These are phyloP conservation scores for Sphenodon punctatus DNA, from an alignment of 2,797 vertebrate species.

Conservation along the genomic window DNA sequence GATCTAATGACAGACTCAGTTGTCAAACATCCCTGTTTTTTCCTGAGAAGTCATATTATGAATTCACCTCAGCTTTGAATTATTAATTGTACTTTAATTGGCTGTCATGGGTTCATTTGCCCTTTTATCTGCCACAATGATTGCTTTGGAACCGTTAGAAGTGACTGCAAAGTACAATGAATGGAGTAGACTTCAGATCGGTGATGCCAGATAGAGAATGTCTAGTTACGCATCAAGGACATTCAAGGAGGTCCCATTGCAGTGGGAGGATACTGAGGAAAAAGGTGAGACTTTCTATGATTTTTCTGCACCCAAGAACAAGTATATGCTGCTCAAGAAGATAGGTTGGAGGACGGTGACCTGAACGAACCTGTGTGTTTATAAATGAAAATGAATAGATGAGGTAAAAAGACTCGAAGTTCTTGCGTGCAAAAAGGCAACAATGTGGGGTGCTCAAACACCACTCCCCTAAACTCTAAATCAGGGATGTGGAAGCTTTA, in stretches of 20 bases:
- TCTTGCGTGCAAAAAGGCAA: not conserved
- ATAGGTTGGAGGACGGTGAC: not conserved
- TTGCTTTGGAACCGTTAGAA: constrained; percentile 45
- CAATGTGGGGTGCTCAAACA: too few relatives aligned
- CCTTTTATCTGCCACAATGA: constrained; percentile 57
- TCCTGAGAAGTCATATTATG: constrained; percentile 26
- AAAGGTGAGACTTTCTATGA: not conserved
- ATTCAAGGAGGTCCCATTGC: not conserved
- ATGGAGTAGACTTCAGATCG: constrained; percentile 15
- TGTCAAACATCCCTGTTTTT: constrained; percentile 32
- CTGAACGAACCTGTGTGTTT: not conserved
- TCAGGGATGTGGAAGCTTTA: too few relatives aligned
- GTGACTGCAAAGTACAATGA: constrained; percentile 31
- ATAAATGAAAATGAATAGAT: not conserved
- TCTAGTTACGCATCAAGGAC: not conserved
- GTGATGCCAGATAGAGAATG: not conserved
- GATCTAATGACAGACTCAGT: constrained; percentile 3
- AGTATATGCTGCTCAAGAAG: not conserved
- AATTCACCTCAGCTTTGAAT: constrained; percentile 52
- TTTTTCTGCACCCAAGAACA: not conserved
- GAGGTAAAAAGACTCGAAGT: not conserved
- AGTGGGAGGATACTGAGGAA: not conserved
- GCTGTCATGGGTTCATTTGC: constrained; percentile 63
- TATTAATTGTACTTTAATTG: constrained; percentile 68
- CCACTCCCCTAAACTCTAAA: too few relatives aligned